phyloP scores from a whole-genome alignment of 2,888 invertebrate genomes.

The Agonopterix heracliana region DNA sequence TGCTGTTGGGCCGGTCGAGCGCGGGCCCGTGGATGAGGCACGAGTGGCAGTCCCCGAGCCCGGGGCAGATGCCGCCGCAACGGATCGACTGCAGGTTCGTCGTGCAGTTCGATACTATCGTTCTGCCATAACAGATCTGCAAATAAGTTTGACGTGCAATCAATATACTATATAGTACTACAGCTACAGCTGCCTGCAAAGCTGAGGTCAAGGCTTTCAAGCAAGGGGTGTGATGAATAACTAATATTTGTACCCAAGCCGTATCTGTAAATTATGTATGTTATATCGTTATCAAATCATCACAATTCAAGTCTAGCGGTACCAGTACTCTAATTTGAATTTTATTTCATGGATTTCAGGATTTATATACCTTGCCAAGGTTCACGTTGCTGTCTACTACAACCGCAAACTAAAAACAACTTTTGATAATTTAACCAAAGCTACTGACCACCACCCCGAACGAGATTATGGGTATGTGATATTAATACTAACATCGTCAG shows the following conservation, averaged over 20 bases:
- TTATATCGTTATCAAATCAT: too few relatives aligned
- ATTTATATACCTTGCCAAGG: too few relatives aligned
- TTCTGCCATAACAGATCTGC: conserved; percentile 88
- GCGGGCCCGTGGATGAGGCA: conserved; percentile 88
- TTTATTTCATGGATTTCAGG: too few relatives aligned
- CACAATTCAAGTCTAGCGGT: too few relatives aligned
- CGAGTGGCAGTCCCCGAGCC: conserved; percentile 91
- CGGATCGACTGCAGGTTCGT: conserved; percentile 92
- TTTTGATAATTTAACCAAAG: background rate
- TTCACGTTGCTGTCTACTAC: too few relatives aligned
- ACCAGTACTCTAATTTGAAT: too few relatives aligned
- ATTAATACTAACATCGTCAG: conserved; percentile 75
- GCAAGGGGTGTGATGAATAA: background rate
- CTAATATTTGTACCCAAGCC: background rate
- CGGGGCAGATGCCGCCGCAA: conserved; percentile 93
- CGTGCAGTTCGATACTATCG: conserved; percentile 91
- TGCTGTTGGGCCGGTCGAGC: conserved; percentile 51
- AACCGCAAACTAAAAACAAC: background rate
- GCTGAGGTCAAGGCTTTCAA: too few relatives aligned
- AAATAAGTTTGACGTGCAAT: conserved; percentile 12
- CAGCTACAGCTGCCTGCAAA: too few relatives aligned
- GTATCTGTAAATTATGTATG: too few relatives aligned
- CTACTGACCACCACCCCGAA: background rate
- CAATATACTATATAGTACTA: background rate
- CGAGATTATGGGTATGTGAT: background rate